Percentiles rank a stretch among this genome's conserved stretches.
Conservation (phyloP, 2,113 vertebrate genomes). For the Sminthopsis crassicaudata region DNA sequence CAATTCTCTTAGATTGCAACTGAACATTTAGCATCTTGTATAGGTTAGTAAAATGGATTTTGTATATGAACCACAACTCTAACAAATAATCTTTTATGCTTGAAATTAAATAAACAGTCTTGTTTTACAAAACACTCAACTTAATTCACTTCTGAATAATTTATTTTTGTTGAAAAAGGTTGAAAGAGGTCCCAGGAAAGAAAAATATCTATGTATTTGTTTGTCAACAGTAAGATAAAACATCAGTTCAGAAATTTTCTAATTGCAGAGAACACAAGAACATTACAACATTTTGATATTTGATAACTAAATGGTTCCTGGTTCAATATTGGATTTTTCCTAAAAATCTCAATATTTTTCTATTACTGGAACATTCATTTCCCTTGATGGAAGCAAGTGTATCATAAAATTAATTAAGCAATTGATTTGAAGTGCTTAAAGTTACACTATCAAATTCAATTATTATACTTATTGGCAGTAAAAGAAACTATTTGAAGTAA, state of each 20-base stretch:
- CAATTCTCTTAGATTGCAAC: neutral
- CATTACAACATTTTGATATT: neutral
- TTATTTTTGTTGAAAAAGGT: neutral
- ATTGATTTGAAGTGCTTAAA: constrained; percentile 50
- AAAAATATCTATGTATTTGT: neutral
- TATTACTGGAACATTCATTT: constrained; percentile 59
- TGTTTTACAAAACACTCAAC: neutral
- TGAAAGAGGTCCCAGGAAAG: neutral
- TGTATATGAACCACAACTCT: neutral
- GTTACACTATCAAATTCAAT: constrained; percentile 60
- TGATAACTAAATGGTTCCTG: neutral
- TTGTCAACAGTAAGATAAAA: constrained; percentile 71
- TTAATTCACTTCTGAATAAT: neutral
- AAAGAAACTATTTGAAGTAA: neutral
- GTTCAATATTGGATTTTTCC: constrained; percentile 46
- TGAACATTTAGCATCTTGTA: neutral
- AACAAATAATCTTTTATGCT: neutral
- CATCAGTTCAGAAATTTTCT: constrained; percentile 62
- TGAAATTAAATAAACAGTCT: neutral
- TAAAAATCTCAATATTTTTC: constrained; percentile 67
- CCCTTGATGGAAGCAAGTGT: constrained; percentile 32
- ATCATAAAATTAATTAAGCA: constrained; percentile 66
- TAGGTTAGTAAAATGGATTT: neutral
- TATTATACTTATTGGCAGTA: constrained; percentile 20
- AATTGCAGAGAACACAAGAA: constrained; percentile 9